These are phyloP conservation scores for Stigmatopora nigra DNA, from an alignment of 2,113 vertebrate species.

Conservation along the genomic window DNA sequence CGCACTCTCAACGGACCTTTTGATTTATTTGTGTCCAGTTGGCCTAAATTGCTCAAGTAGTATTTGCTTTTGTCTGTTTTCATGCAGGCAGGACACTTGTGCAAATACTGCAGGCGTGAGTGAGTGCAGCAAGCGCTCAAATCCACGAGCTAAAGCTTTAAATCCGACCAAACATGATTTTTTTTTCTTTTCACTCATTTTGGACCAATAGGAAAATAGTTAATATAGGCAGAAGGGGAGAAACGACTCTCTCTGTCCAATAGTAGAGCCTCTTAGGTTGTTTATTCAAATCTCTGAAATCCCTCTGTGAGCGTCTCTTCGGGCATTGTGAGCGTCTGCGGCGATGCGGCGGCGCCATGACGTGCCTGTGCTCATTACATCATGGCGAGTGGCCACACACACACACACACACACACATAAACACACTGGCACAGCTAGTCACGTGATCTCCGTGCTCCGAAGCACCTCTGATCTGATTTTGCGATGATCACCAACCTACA, in stretches of 20 bases:
- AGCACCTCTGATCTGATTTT: conserved; percentile 34
- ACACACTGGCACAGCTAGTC: conserved; percentile 22
- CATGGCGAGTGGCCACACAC: conserved; percentile 31
- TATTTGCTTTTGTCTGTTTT: not conserved
- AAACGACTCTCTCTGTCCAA: conserved; percentile 39
- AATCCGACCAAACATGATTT: conserved; percentile 57
- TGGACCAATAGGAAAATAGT: conserved; percentile 52
- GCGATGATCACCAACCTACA: conserved; percentile 27
- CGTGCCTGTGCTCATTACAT: conserved; percentile 52
- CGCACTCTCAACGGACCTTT: conserved; percentile 10
- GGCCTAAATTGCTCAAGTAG: conserved; percentile 8
- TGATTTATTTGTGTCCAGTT: conserved; percentile 28
- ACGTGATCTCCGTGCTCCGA: conserved; percentile 43
- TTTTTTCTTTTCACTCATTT: conserved; percentile 24
- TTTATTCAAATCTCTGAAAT: conserved; percentile 61
- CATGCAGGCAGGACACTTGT: conserved; percentile 38
- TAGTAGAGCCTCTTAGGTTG: conserved; percentile 41
- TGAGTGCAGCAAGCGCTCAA: conserved; percentile 44
- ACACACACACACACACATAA: conserved; percentile 8
- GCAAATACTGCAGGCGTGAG: conserved; percentile 40
- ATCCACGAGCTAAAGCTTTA: conserved; percentile 59
- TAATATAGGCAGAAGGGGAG: conserved; percentile 35
- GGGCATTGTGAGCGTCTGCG: conserved; percentile 32
- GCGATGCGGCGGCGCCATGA: conserved; percentile 22
- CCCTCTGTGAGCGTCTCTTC: conserved; percentile 46